phyloP scores from a whole-genome alignment of 2,797 vertebrate genomes.

The Eidolon dupreanum region DNA sequence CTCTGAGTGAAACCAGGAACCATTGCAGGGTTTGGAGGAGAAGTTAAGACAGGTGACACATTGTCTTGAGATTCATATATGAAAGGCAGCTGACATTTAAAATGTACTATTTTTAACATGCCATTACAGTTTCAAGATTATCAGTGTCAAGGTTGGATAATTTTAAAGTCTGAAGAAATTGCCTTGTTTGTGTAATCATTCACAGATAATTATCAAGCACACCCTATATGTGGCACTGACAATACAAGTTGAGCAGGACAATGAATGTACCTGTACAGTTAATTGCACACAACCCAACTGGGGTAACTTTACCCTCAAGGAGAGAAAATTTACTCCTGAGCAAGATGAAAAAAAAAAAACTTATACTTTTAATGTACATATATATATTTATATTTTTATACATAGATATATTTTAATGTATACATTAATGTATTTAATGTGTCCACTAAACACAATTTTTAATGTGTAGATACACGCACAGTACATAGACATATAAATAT shows the following conservation, averaged over 20 bases:
- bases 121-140: neutral
- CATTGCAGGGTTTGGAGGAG: neutral
- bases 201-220: neutral
- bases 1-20: neutral
- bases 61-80: neutral
- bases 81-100: neutral
- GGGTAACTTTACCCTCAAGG: neutral
- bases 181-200: neutral
- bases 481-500: neutral
- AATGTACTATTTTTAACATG: neutral
- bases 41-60: neutral
- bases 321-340: neutral
- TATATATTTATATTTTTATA: neutral
- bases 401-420: too few relatives aligned
- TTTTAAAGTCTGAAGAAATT: neutral
- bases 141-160: neutral
- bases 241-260: neutral
- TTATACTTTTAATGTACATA: neutral
- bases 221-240: accelerated
- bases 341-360: neutral
- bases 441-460: neutral
- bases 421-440: too few relatives aligned
- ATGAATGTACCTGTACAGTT: accelerated
- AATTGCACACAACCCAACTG: neutral
- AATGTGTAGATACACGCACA: neutral